Evolutionary conservation across 2,888 invertebrate species (phyloP).

Genomic region (Trachelus stipa): DNA sequence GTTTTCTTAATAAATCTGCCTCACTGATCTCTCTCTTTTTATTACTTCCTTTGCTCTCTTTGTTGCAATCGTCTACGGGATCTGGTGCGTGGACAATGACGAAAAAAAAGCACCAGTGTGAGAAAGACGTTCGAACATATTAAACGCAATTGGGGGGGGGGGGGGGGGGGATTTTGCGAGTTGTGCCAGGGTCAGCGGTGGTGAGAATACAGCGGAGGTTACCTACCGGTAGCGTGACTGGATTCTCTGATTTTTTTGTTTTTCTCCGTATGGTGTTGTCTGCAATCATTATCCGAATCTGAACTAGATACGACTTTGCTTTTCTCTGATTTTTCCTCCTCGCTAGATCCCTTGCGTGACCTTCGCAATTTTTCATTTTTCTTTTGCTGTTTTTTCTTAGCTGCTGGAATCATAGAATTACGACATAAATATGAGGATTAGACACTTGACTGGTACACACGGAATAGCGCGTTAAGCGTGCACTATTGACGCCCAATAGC

Average conservation of each 20-base stretch:
- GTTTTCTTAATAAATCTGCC: constrained; percentile 64
- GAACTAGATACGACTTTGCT: constrained; percentile 70
- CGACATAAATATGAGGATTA: background rate
- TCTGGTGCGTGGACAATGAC: constrained; percentile 22
- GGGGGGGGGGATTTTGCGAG: background rate
- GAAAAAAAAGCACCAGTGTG: constrained; percentile 20
- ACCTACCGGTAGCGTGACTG: constrained; percentile 47
- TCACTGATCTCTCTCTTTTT: constrained; percentile 64
- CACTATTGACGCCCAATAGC: too few relatives aligned
- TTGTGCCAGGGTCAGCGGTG: too few relatives aligned
- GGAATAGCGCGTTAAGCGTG: too few relatives aligned
- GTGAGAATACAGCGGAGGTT: background rate
- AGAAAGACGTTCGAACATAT: background rate
- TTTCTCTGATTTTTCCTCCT: constrained; percentile 69
- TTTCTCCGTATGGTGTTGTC: constrained; percentile 48
- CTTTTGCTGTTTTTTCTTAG: constrained; percentile 54
- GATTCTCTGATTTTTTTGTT: constrained; percentile 53
- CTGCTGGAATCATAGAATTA: constrained; percentile 29
- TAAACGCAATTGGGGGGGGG: background rate
- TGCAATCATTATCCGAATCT: constrained; percentile 69
- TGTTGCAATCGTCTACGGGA: constrained; percentile 63
- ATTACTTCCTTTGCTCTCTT: constrained; percentile 62
- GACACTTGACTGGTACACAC: too few relatives aligned
- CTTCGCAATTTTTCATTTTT: constrained; percentile 57
- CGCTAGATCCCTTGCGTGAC: constrained; percentile 59